phyloP scores from a whole-genome alignment of 2,797 vertebrate genomes.

The Aplochiton taeniatus region DNA sequence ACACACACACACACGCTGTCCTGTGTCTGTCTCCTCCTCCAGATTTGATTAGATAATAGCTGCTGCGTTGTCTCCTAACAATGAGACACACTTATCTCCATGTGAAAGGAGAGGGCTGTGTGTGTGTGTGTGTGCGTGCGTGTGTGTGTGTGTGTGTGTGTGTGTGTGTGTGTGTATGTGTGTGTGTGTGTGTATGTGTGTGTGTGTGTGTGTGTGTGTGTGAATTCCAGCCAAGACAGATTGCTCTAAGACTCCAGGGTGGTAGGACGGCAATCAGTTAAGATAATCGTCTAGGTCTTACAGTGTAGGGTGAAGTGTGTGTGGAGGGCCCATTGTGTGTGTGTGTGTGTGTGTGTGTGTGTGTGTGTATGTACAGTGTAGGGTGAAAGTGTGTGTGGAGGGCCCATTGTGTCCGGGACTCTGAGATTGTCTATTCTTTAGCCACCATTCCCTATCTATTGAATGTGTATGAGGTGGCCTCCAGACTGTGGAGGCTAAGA shows the following conservation, averaged over 20 bases:
- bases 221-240: no score
- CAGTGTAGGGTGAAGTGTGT: constrained; percentile 25
- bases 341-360: background rate
- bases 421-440: no score
- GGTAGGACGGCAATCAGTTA: constrained; percentile 59
- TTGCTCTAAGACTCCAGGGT: constrained; percentile 59
- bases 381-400: constrained; percentile 26
- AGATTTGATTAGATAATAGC: constrained; percentile 64
- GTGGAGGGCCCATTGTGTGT: background rate
- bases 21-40: constrained; percentile 34
- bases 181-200: constrained; percentile 39
- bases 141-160: background rate
- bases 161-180: constrained; percentile 31
- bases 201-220: no score
- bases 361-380: background rate
- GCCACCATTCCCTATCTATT: no score
- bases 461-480: no score
- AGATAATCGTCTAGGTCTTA: constrained; percentile 61
- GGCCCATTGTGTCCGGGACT: background rate
- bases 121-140: constrained; percentile 28
- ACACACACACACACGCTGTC: no score
- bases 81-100: constrained; percentile 70
- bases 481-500: no score
- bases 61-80: constrained; percentile 59
- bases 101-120: constrained; percentile 61